These are phyloP conservation scores for Sitta carolinensis DNA, from an alignment of 2,797 vertebrate genomes.

Conservation along the genomic window DNA sequence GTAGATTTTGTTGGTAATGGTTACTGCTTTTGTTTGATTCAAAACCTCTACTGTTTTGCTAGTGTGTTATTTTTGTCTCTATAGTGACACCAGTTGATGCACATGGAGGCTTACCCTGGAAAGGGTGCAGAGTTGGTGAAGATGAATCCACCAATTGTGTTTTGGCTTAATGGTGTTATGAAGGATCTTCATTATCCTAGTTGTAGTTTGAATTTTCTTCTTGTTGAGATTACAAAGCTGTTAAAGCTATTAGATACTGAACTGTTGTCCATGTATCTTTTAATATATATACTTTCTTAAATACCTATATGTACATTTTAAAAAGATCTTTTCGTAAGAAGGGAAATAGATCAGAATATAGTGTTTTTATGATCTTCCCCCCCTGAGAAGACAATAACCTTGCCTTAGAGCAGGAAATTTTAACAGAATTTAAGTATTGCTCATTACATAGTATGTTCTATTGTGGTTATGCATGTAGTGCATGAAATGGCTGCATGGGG, in stretches of 20 bases:
- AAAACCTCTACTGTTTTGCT: neutral
- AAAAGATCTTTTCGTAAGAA: neutral
- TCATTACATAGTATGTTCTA: neutral
- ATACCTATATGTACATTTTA: neutral
- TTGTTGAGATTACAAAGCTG: neutral
- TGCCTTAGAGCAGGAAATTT: neutral
- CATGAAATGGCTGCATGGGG: neutral
- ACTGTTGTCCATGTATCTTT: neutral
- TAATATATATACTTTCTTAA: neutral
- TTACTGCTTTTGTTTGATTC: neutral
- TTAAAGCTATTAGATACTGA: neutral
- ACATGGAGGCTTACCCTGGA: neutral
- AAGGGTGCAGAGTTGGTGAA: neutral
- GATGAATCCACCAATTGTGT: neutral
- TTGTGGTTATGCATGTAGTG: neutral
- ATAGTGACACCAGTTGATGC: constrained; percentile 42
- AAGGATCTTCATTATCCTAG: neutral
- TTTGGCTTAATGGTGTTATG: neutral
- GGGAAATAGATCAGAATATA: neutral
- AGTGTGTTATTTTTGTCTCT: constrained; percentile 9
- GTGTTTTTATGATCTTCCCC: neutral
- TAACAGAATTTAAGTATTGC: neutral
- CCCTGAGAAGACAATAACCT: neutral
- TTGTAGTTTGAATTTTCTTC: neutral
- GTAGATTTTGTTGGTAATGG: neutral